These are phyloP conservation scores for Scrobipalpa costella DNA, from an alignment of 2,888 invertebrate species.

Conservation along the genomic window DNA sequence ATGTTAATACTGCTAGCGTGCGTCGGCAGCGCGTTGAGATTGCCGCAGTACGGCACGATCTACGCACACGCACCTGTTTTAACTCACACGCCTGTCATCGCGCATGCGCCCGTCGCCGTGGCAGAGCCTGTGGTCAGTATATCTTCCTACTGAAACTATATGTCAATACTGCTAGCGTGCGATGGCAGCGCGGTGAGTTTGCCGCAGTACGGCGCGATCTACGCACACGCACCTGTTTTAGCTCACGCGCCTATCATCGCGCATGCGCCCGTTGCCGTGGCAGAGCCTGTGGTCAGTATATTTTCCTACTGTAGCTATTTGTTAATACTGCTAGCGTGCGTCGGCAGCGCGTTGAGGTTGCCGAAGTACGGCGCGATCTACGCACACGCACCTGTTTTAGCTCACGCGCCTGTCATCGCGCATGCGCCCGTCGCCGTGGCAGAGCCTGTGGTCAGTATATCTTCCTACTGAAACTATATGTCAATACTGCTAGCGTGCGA, in stretches of 20 bases:
- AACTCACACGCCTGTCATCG: background rate
- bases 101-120: conserved; percentile 37
- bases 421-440: conserved; percentile 42
- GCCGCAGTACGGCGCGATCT: conserved; percentile 48
- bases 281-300: conserved; percentile 38
- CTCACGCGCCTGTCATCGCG: conserved; percentile 41
- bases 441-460: no score
- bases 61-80: conserved; percentile 36
- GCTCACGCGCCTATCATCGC: conserved; percentile 42
- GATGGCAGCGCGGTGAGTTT: conserved; percentile 53
- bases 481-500: conserved; percentile 55
- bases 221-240: conserved; percentile 39
- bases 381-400: conserved; percentile 40
- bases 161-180: conserved; percentile 54
- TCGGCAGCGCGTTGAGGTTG: conserved; percentile 52
- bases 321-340: conserved; percentile 54
- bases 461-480: no score
- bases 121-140: conserved; percentile 41
- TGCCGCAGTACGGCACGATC: conserved; percentile 47
- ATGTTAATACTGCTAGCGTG: conserved; percentile 55
- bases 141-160: conserved; percentile 38
- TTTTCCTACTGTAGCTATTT: conserved; percentile 41
- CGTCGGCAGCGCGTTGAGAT: conserved; percentile 52
- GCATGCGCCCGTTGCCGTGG: conserved; percentile 40
- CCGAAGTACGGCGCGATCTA: conserved; percentile 48